phyloP scores from a whole-genome alignment of 1,140 invertebrate genomes.

The Scylla paramamosain region DNA sequence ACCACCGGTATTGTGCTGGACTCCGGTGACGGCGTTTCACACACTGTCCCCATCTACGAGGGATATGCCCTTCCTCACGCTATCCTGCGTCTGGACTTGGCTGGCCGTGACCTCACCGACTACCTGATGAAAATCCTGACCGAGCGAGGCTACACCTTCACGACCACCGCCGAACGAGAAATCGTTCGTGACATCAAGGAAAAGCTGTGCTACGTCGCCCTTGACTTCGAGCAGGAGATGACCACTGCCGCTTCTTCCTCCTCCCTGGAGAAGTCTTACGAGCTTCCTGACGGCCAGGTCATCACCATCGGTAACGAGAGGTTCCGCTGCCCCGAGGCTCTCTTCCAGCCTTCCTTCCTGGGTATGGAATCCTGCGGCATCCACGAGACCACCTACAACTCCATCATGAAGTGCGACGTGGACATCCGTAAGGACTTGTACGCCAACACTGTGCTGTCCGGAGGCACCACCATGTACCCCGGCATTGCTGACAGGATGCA shows the following conservation, averaged over 20 bases:
- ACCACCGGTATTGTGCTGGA: constrained; percentile 65
- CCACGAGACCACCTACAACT: constrained; percentile 71
- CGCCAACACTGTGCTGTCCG: constrained; percentile 67
- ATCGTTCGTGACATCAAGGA: constrained; percentile 71
- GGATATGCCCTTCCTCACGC: constrained; percentile 58
- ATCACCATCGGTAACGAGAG: constrained; percentile 70
- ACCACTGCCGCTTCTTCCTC: constrained; percentile 65
- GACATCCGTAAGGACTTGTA: constrained; percentile 72
- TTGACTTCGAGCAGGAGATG: constrained; percentile 68
- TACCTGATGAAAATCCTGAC: constrained; percentile 70
- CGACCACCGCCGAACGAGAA: constrained; percentile 68
- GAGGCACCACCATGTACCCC: constrained; percentile 69
- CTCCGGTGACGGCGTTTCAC: constrained; percentile 52
- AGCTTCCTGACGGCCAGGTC: constrained; percentile 68
- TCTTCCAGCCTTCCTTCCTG: constrained; percentile 70
- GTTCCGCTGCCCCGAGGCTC: constrained; percentile 68
- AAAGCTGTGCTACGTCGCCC: constrained; percentile 64
- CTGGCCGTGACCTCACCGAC: constrained; percentile 61
- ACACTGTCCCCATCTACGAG: constrained; percentile 62
- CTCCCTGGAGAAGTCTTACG: constrained; percentile 67
- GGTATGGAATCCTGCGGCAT: constrained; percentile 71
- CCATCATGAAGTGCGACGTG: constrained; percentile 72
- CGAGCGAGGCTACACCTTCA: constrained; percentile 65
- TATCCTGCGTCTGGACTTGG: constrained; percentile 66
- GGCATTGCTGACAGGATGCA: constrained; percentile 71